Base-by-base conservation (phyloP, 2,797 vertebrate genomes). In the Falco rusticolus region DNA sequence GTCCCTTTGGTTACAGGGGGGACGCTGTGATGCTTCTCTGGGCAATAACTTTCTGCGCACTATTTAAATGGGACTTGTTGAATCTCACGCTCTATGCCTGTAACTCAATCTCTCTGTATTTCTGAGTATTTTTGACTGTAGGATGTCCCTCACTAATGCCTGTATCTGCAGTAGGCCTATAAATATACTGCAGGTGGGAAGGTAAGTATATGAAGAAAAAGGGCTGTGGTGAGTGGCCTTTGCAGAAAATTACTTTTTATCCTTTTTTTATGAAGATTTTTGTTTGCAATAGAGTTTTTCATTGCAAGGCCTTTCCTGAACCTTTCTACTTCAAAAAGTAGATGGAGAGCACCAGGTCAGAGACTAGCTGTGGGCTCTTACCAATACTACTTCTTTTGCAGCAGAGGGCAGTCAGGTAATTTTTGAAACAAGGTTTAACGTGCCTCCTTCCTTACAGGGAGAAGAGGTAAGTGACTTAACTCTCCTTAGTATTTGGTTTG, bases 131-230 rank as follows among this genome's bases (percentile, higher is more conserved):
- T 99, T 99, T 98, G 98, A 98, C 98, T 98, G 97, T 99, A 99
- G 99, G 98, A 98, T 99, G 98, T 98, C 98, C 98, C 97, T 99
- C 98, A 98, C 98, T 99, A 98, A 98, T 98, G 98, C 98, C 98
- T 98, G 97, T 99, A 99, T 99, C 98, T 99, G 98, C 98, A 99
- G 98, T 99, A 99, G 98, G 98, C 98, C 99, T 99, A 99, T 98
- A 99, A 99, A 98, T 98, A 98, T 99, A 99, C 98, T 99, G 98
- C 98, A 99, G 98, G 97, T 99, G 98, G 97, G 97, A 98, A 97
- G 98, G 99, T 99, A 99, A 99, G 99, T 99, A 99, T 98, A 91
- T 98, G 98, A 98, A 98, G 97, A 98, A 98, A 98, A 98, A 98
- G 98, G 98, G 98, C 98, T 98, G 98, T 98, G 98, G 98, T 99